Evolutionary conservation across 30 jellyfish, hydroid and myxozoan species (phyloP).

Genomic region (Aurelia coerulea): DNA sequence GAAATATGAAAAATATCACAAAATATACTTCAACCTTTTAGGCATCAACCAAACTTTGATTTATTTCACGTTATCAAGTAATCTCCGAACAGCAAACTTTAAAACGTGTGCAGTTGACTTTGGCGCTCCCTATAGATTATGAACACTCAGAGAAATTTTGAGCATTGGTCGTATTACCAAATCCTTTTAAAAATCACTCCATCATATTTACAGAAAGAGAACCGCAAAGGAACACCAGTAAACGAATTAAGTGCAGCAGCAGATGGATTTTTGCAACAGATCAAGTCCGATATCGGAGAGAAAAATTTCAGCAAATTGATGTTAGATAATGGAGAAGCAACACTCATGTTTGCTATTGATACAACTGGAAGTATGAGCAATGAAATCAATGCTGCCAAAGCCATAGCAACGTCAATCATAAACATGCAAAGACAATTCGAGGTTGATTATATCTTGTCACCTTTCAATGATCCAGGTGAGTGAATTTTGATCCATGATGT

Average conservation of each 20-base stretch:
- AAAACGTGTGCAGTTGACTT: no score
- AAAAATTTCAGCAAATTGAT: conserved; percentile 43
- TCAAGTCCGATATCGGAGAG: conserved; percentile 64
- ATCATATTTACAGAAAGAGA: conserved; percentile 39
- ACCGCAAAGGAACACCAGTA: conserved; percentile 61
- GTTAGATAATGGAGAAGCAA: conserved; percentile 71
- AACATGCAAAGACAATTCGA: conserved; percentile 63
- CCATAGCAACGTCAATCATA: conserved; percentile 67
- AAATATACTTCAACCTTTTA: no score
- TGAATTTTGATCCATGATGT: not conserved
- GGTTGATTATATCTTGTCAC: conserved; percentile 83
- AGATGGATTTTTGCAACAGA: conserved; percentile 42
- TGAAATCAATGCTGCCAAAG: conserved; percentile 78
- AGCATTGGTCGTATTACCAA: no score
- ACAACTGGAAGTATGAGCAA: conserved; percentile 76
- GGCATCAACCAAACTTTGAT: no score
- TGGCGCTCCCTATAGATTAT: no score
- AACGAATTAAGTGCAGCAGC: conserved; percentile 63
- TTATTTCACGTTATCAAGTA: no score
- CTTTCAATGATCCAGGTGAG: conserved; percentile 85
- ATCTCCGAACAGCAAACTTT: no score
- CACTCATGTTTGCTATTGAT: conserved; percentile 79
- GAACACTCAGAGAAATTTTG: no score
- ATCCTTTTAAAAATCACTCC: not conserved
- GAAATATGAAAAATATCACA: no score